Percentiles rank a stretch among this genome's conserved stretches.
These are phyloP conservation scores for Hirundichthys speculiger DNA, from an alignment of 2,113 vertebrate species.

Conservation along the genomic window DNA sequence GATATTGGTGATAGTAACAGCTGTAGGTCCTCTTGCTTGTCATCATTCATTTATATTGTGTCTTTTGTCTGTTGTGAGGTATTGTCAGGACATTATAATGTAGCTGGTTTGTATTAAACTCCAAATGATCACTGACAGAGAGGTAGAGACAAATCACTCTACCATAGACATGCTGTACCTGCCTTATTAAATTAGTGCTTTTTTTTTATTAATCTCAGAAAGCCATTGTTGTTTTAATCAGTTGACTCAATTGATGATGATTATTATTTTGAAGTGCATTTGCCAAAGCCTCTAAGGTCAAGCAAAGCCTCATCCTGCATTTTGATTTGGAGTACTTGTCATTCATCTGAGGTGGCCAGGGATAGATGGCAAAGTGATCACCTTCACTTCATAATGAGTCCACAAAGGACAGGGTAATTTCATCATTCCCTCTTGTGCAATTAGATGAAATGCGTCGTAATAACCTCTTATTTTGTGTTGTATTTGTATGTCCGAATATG, in stretches of 20 bases:
- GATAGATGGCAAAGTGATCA: constrained; percentile 39
- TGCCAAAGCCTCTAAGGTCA: constrained; percentile 42
- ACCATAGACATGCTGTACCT: constrained; percentile 1
- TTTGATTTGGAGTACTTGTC: constrained; percentile 54
- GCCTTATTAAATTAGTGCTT: constrained; percentile 34
- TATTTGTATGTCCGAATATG: constrained; percentile 30
- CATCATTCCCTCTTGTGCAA: constrained; percentile 55
- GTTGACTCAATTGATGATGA: constrained; percentile 30
- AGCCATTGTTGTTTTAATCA: constrained; percentile 29
- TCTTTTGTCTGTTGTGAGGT: constrained; percentile 1
- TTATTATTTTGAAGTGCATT: constrained; percentile 48
- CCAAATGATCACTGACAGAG: constrained; percentile 24
- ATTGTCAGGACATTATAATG: not conserved
- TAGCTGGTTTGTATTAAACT: constrained; percentile 1
- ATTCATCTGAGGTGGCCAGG: constrained; percentile 41
- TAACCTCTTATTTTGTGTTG: constrained; percentile 31
- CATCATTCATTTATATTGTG: constrained; percentile 17
- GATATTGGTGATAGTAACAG: constrained; percentile 1
- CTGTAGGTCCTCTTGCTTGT: constrained; percentile 13
- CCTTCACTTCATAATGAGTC: constrained; percentile 59
- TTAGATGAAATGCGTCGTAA: constrained; percentile 57
- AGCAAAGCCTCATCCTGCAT: constrained; percentile 28
- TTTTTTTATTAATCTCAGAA: constrained; percentile 11
- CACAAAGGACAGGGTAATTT: constrained; percentile 56
- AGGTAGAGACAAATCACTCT: constrained; percentile 27